A percentile compares a stretch with the other conserved stretches of the same genome.
These are phyloP conservation scores for Maniola jurtina DNA, from an alignment of 1,140 invertebrate genomes.

Conservation along the genomic window DNA sequence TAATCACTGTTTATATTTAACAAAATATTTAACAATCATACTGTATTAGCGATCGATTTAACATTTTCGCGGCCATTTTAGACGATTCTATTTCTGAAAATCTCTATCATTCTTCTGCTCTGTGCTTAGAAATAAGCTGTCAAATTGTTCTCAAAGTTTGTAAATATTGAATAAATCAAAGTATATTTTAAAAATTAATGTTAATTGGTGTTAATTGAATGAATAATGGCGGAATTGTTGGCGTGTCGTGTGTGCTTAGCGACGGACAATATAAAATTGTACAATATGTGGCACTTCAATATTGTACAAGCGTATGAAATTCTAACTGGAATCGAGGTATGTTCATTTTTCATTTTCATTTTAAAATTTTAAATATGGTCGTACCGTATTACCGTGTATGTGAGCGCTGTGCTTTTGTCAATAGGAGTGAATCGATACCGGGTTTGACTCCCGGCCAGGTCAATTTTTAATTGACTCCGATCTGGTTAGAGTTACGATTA, in stretches of 20 bases:
- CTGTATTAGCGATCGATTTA: not conserved
- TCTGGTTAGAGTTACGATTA: too few relatives aligned
- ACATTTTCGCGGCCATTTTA: not conserved
- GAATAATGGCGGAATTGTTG: conserved; percentile 32
- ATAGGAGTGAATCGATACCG: too few relatives aligned
- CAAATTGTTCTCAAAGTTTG: conserved; percentile 16
- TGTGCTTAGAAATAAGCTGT: conserved; percentile 9
- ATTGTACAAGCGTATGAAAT: conserved; percentile 35
- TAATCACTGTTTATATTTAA: not conserved
- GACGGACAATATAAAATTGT: conserved; percentile 37
- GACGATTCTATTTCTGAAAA: not conserved
- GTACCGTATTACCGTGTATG: too few relatives aligned
- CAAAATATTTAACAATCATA: not conserved
- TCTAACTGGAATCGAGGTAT: conserved; percentile 37
- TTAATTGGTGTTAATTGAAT: conserved; percentile 11
- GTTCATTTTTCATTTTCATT: conserved; percentile 9
- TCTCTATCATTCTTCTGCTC: conserved; percentile 22
- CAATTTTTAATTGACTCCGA: too few relatives aligned
- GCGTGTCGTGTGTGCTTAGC: conserved; percentile 42
- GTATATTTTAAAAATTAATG: not conserved
- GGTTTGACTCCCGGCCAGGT: too few relatives aligned
- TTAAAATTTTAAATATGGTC: too few relatives aligned
- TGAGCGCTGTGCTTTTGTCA: too few relatives aligned
- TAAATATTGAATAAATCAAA: conserved; percentile 16
- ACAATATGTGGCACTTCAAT: conserved; percentile 33